Base-by-base conservation (phyloP, 2,888 invertebrate species). In the Hydropsyche betteni region DNA sequence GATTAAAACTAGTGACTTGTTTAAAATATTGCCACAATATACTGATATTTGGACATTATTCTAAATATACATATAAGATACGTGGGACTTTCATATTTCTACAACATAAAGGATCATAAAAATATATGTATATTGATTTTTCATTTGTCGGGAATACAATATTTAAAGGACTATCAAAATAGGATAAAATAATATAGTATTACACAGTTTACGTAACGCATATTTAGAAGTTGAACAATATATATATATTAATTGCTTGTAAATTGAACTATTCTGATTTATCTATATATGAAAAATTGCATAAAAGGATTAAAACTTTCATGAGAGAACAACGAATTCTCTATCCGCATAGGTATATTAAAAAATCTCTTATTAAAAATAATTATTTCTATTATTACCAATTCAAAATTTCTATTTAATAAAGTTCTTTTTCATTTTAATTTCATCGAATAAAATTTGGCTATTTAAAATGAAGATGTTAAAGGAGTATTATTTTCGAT, bases 21-120 rank as follows among this genome's bases (percentile, higher is more conserved):
- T 70, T 34, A 72, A 72, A 72, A 72, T 72, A 72, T 72, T 72
- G 72, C 72, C 72, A 58, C 72, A 72, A 58, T 69, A 24, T 64
- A 34, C 7, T 34, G 12, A 64, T 64, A 64, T 64, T 14, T 64
- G 16, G 12, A 64, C 16, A 64, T 64, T 14, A 14, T 14, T 24
- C 12, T 64, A 64, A 14, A 64, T 64, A 64, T 64, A 64, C 16
- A 64, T 64, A 34, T 64, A 64, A 16, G 55, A 55, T 10, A 55
- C 14, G 12, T 55, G 14, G 12, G 14, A 55, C 14, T 44, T 44
- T 44, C 10, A 44, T 44, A 44, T 44, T 44, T 10, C 55, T 6
- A 16, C 6, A 14, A 55, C 12, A n/a, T 12, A 16, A 14, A 55
- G 55, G 6, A 55, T 55, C 24, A 55, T 55, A 55, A 16, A n/a